Evolutionary conservation across 2,888 invertebrate species (phyloP), one percentile per base, ranked within the genome.

Genomic region (Eupithecia vulgata): DNA sequence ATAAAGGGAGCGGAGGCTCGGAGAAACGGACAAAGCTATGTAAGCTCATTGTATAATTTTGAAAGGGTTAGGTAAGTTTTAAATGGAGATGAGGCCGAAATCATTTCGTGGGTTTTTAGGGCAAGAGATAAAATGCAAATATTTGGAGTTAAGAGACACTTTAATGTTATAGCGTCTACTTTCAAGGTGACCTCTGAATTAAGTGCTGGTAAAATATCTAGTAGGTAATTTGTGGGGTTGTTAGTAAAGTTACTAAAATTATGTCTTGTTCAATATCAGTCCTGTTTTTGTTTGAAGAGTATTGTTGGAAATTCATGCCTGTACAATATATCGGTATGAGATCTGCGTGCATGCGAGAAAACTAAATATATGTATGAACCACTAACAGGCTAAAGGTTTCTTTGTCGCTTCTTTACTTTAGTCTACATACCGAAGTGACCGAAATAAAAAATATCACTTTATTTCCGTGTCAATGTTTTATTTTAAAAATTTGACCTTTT

Each of bases 51-150:
- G 67, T 70, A 73, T 73, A 78, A 74, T 76, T 76, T 71, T 71
- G 70, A 71, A 74, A 68, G 74, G 73, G 65, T 72, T 74, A 71
- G 70, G 61, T 62, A 72, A 71, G 61, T 62, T 75, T 30, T 61
- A 70, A 73, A 73, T 42, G 68, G 73, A 74, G 67, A 57, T 66
- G 67, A 73, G 71, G 45, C 40, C 40, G 66, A 68, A 72, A 48
- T 42, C 45, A 69, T 78, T 75, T 57, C 52, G 72, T 68, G 68
- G 67, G 74, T 67, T 70, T 45, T 61, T 70, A 72, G 68, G 67
- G 61, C 45, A 57, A n/a, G 45, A 65, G 67, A 71, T 73, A 73
- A 73, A 74, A 78, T 78, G 76, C 78, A 75, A 78, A 78, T 76
- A 71, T 74, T 68, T 62, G 40, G 64, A 64, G n/a, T 12, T 35